Conservation (phyloP, 2,797 vertebrate genomes). For the Ctenosaura bakeri region DNA sequence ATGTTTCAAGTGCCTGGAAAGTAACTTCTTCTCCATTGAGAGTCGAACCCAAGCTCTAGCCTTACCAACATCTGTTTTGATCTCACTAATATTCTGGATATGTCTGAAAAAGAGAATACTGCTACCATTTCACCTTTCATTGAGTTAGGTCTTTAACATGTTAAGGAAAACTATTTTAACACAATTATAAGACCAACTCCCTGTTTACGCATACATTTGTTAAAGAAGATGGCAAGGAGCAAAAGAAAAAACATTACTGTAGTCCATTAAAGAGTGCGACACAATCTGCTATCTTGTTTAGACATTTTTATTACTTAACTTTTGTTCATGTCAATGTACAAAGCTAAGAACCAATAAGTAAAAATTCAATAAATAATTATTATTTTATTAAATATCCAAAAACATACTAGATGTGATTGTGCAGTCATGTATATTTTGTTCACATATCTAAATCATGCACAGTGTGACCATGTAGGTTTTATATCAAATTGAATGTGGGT, state of each 20-base stretch:
- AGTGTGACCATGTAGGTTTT: neutral
- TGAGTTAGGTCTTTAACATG: neutral
- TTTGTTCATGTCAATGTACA: neutral
- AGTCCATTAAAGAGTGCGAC: slow-evolving; percentile 61
- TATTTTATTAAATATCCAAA: neutral
- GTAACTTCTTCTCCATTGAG: slow-evolving; percentile 98
- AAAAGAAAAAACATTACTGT: slow-evolving; percentile 47
- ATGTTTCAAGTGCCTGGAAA: slow-evolving; percentile 96
- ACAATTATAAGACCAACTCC: neutral
- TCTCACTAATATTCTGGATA: slow-evolving; percentile 98
- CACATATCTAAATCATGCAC: neutral
- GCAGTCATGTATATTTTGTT: neutral
- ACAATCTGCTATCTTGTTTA: slow-evolving; percentile 12
- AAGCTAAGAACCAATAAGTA: neutral
- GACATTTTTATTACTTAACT: neutral
- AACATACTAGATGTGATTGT: neutral
- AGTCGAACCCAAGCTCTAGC: slow-evolving; percentile 98
- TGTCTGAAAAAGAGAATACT: slow-evolving; percentile 81
- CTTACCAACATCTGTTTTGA: slow-evolving; percentile 98
- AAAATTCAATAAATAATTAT: neutral
- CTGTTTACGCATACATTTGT: neutral
- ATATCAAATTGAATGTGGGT: neutral
- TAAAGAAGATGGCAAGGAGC: neutral
- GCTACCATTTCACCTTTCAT: slow-evolving; percentile 9
- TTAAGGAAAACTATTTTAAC: neutral